A percentile compares a stretch with the other conserved stretches of the same genome.
Evolutionary conservation across 2,113 vertebrate genomes (phyloP).

Genomic region (Myiozetetes cayanensis): DNA sequence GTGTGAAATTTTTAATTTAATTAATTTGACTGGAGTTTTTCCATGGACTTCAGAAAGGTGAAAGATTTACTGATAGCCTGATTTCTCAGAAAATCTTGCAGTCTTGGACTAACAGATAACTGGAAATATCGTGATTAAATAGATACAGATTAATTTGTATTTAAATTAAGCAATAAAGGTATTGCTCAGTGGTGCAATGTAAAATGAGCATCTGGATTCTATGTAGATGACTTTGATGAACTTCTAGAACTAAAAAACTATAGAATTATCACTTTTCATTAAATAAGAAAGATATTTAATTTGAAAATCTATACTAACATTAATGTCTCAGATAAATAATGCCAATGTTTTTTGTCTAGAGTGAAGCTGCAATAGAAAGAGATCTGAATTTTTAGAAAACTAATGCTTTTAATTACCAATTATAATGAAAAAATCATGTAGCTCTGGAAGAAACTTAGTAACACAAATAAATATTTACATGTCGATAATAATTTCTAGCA

Average conservation of each 20-base stretch:
- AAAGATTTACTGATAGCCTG: neutral
- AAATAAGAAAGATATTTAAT: neutral
- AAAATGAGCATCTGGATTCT: neutral
- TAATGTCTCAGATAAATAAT: neutral
- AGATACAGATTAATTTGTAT: neutral
- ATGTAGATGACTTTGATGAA: neutral
- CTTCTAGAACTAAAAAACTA: neutral
- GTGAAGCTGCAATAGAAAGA: neutral
- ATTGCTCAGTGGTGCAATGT: neutral
- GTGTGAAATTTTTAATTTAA: neutral
- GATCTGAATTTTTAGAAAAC: neutral
- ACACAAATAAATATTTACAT: neutral
- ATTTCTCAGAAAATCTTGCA: neutral
- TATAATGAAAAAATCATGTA: neutral
- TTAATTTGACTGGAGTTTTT: neutral
- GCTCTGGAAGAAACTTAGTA: neutral
- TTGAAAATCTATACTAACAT: neutral
- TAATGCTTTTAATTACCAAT: rapidly evolving
- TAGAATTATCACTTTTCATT: neutral
- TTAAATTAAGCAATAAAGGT: neutral
- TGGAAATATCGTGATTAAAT: neutral
- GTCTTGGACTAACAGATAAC: neutral
- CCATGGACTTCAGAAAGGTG: neutral
- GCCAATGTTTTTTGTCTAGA: neutral
- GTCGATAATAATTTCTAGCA: neutral